phyloP scores from a whole-genome alignment of 1,140 invertebrate genomes.

The Drosophila ercepeae region DNA sequence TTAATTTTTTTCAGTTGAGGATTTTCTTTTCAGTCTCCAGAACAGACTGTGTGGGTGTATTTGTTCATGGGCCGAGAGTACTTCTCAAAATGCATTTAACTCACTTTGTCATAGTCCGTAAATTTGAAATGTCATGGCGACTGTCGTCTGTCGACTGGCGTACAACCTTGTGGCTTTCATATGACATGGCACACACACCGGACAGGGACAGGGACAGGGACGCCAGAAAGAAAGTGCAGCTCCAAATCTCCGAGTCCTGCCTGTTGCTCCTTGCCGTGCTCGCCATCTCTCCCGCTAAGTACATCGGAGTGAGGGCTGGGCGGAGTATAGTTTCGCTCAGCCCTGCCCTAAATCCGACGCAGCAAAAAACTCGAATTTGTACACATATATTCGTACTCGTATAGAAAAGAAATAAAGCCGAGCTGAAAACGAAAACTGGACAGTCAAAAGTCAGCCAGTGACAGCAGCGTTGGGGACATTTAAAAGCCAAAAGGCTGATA shows the following conservation, averaged over 20 bases:
- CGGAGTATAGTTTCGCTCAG: not conserved
- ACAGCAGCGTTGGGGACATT: constrained; percentile 57
- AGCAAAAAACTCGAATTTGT: constrained; percentile 20
- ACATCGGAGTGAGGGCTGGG: constrained; percentile 29
- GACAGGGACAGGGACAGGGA: constrained; percentile 1
- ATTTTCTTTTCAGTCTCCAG: constrained; percentile 64
- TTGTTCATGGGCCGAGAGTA: constrained; percentile 35
- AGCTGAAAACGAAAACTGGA: constrained; percentile 66
- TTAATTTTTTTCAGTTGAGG: constrained; percentile 22
- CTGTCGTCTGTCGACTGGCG: constrained; percentile 71
- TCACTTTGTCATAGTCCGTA: constrained; percentile 79
- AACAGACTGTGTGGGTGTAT: not conserved
- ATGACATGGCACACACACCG: constrained; percentile 53
- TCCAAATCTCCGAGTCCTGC: constrained; percentile 44
- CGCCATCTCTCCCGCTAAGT: constrained; percentile 23
- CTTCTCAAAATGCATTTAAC: constrained; percentile 78
- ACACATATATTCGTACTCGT: constrained; percentile 7
- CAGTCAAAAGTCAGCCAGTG: constrained; percentile 63
- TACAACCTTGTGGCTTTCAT: constrained; percentile 74
- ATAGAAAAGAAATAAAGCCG: constrained; percentile 43
- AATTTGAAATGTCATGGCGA: constrained; percentile 78
- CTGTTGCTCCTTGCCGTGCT: constrained; percentile 38
- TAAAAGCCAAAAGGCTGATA: constrained; percentile 71
- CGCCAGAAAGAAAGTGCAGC: constrained; percentile 14
- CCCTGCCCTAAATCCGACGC: constrained; percentile 56